Conservation (phyloP, 2,113 vertebrate species). For the Pelvicachromis taeniatus region DNA sequence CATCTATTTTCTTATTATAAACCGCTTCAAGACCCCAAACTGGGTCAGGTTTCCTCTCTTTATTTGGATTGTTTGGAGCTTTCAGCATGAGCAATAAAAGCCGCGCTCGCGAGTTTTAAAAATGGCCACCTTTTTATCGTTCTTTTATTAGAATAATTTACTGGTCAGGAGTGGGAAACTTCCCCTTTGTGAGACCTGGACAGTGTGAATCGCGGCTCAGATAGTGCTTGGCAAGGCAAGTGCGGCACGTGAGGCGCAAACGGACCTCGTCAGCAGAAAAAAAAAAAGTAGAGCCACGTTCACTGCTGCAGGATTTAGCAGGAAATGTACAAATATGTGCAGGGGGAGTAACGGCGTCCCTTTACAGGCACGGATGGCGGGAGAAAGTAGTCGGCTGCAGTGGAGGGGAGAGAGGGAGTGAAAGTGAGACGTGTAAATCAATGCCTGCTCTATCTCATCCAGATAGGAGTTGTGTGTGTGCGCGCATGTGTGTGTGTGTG, state of each 20-base stretch:
- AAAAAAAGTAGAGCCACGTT: slow-evolving; percentile 3
- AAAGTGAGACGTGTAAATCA: slow-evolving; percentile 54
- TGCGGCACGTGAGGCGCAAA: neutral
- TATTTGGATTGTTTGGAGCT: slow-evolving; percentile 61
- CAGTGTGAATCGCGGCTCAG: slow-evolving; percentile 51
- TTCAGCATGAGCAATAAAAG: slow-evolving; percentile 52
- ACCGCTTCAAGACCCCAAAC: slow-evolving; percentile 55
- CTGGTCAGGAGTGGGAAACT: slow-evolving; percentile 14
- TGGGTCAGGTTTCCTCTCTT: slow-evolving; percentile 70
- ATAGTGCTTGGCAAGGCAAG: slow-evolving; percentile 67
- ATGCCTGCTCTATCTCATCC: slow-evolving; percentile 29
- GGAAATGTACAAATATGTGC: slow-evolving; percentile 60
- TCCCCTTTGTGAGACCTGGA: slow-evolving; percentile 33
- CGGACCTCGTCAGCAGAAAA: slow-evolving; percentile 58
- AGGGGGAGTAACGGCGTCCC: neutral
- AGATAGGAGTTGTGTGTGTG: slow-evolving; percentile 4
- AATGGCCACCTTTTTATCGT: slow-evolving; percentile 44
- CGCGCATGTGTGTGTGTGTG: neutral
- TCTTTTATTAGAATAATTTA: slow-evolving; percentile 51
- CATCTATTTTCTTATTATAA: slow-evolving; percentile 55
- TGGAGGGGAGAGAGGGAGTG: slow-evolving; percentile 1
- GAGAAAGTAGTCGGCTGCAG: slow-evolving; percentile 11
- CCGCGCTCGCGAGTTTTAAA: slow-evolving; percentile 18
- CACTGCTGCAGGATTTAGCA: slow-evolving; percentile 57
- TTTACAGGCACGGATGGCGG: neutral